These are phyloP conservation scores for Leptogaster cylindrica DNA, from an alignment of 2,888 invertebrate genomes.

Conservation along the genomic window DNA sequence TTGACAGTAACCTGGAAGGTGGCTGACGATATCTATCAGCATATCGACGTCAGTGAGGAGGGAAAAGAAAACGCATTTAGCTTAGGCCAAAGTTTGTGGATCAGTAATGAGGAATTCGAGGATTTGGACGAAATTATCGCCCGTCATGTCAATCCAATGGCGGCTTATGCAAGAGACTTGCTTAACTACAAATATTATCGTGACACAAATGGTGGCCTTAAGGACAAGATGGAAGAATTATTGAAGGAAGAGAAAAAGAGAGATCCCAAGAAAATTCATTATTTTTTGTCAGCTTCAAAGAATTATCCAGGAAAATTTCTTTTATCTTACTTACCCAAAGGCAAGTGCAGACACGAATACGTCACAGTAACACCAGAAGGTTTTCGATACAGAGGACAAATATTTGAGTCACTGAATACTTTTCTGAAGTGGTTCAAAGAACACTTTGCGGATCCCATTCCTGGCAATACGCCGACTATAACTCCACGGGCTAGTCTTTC, in stretches of 20 bases:
- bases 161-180: constrained; percentile 88
- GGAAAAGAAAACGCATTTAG: constrained; percentile 97
- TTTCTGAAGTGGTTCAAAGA: constrained; percentile 97
- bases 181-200: constrained; percentile 90
- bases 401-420: constrained; percentile 75
- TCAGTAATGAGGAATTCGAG: constrained; percentile 92
- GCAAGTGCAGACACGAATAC: constrained; percentile 87
- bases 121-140: constrained; percentile 99
- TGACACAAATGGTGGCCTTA: constrained; percentile 76
- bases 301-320: constrained; percentile 92
- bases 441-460: constrained; percentile 91
- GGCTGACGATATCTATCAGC: constrained; percentile 90
- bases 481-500: constrained; percentile 69
- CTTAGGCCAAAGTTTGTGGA: constrained; percentile 85
- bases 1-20: constrained; percentile 99
- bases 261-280: constrained; percentile 87
- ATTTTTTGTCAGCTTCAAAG: constrained; percentile 82
- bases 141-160: constrained; percentile 95
- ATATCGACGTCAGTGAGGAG: constrained; percentile 94
- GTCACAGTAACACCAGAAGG: constrained; percentile 92
- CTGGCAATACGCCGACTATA: constrained; percentile 71
- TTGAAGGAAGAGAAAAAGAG: constrained; percentile 88
- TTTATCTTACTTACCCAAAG: constrained; percentile 89
- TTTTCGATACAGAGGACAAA: constrained; percentile 85
- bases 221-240: constrained; percentile 86